phyloP scores from a whole-genome alignment of 2,888 invertebrate genomes.

The Dorcus parallelipipedus region DNA sequence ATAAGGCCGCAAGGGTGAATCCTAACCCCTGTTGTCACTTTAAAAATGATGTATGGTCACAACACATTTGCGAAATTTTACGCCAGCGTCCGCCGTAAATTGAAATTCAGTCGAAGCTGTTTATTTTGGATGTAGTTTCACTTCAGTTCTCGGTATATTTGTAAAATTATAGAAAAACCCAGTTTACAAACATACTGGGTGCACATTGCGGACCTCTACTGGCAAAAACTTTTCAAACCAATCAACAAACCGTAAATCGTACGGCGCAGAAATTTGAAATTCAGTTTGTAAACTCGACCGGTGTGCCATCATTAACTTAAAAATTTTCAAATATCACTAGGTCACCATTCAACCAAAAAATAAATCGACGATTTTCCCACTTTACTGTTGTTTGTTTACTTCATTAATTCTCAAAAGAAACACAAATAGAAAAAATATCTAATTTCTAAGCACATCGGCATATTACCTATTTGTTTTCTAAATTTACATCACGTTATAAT shows the following conservation, averaged over 20 bases:
- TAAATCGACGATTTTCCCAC: too few relatives aligned
- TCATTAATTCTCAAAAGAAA: too few relatives aligned
- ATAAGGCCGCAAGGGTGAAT: slow-evolving; percentile 49
- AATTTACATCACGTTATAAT: too few relatives aligned
- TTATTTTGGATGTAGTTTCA: slow-evolving; percentile 24
- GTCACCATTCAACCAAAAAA: too few relatives aligned
- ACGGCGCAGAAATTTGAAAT: slow-evolving; percentile 32
- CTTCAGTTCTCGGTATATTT: slow-evolving; percentile 37
- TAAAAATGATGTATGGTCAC: slow-evolving; percentile 24
- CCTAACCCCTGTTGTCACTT: slow-evolving; percentile 49
- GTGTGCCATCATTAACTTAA: too few relatives aligned
- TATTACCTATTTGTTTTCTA: too few relatives aligned
- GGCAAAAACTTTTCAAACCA: slow-evolving; percentile 34
- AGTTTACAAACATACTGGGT: slow-evolving; percentile 55
- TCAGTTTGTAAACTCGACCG: too few relatives aligned
- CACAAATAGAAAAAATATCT: too few relatives aligned
- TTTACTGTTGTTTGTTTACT: too few relatives aligned
- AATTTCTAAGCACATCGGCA: too few relatives aligned
- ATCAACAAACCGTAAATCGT: slow-evolving; percentile 26
- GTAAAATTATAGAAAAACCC: slow-evolving; percentile 50
- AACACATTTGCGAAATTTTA: slow-evolving; percentile 10
- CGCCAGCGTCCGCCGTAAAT: neutral
- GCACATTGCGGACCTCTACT: slow-evolving; percentile 49
- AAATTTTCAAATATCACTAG: too few relatives aligned
- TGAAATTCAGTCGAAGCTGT: slow-evolving; percentile 13